phyloP scores from a whole-genome alignment of 2,888 invertebrate species.

The Lasioglossum oenotherae region DNA sequence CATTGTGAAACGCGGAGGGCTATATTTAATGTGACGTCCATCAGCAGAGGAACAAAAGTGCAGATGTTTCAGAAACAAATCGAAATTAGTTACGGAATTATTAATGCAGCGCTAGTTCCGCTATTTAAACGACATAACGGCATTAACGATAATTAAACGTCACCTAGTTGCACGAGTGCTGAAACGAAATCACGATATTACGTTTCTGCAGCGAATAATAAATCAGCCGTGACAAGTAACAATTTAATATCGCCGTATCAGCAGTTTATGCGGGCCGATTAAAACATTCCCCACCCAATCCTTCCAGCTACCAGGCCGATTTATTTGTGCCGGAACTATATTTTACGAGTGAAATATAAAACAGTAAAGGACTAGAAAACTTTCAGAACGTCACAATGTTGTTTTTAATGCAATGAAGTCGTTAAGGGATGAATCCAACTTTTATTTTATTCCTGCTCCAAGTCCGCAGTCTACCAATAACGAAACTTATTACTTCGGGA shows the following conservation, averaged over 20 bases:
- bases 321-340: slow-evolving; percentile 36
- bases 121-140: background rate
- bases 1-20: no score
- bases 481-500: no score
- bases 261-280: slow-evolving; percentile 40
- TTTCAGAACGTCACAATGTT: no score
- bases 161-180: slow-evolving; percentile 24
- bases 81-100: background rate
- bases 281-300: slow-evolving; percentile 8
- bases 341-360: background rate
- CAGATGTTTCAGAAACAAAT: background rate
- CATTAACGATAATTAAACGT: slow-evolving; percentile 44
- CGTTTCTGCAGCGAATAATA: slow-evolving; percentile 44
- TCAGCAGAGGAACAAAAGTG: background rate
- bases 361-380: no score
- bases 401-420: no score
- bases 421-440: no score
- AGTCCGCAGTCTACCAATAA: no score
- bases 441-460: no score
- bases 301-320: slow-evolving; percentile 25
- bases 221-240: slow-evolving; percentile 51
- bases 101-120: background rate
- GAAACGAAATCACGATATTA: slow-evolving; percentile 49
- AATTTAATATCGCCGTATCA: slow-evolving; percentile 57
- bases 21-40: background rate